Percentiles rank a stretch among this genome's conserved stretches.
Evolutionary conservation across 2,113 vertebrate species (phyloP).

Genomic region (Rhinolophus ferrumequinum): DNA sequence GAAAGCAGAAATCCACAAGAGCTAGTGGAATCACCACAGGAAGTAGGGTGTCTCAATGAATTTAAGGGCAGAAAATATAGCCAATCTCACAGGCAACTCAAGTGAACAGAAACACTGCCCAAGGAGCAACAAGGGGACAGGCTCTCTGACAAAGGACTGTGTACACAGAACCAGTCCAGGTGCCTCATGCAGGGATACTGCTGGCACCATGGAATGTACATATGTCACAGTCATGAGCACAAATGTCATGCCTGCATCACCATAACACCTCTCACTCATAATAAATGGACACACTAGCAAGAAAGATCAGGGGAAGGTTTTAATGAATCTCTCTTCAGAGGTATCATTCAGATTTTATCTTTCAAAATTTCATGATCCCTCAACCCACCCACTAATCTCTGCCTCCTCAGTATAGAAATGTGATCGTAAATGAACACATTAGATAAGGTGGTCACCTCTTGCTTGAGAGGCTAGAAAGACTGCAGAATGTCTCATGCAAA

Average conservation of each 20-base stretch:
- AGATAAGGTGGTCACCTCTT: neutral
- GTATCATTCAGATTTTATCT: neutral
- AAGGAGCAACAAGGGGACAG: neutral
- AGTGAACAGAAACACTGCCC: too few relatives aligned
- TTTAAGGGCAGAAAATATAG: neutral
- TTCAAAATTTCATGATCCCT: neutral
- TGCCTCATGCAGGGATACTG: accelerated
- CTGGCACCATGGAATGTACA: neutral
- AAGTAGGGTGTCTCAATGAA: neutral
- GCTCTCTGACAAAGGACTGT: accelerated
- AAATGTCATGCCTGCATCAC: too few relatives aligned
- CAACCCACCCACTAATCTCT: neutral
- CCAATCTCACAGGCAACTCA: too few relatives aligned
- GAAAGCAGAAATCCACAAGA: neutral
- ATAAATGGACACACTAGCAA: neutral
- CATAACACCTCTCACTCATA: neutral
- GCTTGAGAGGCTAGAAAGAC: neutral
- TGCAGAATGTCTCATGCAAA: neutral
- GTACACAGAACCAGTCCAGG: accelerated
- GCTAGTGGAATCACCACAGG: neutral
- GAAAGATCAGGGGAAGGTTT: neutral
- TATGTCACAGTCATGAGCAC: neutral
- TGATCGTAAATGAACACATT: neutral
- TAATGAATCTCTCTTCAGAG: neutral
- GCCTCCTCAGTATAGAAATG: neutral